Evolutionary conservation across 2,113 vertebrate genomes (phyloP).

Genomic region (Ptilorrhoa leucosticta): DNA sequence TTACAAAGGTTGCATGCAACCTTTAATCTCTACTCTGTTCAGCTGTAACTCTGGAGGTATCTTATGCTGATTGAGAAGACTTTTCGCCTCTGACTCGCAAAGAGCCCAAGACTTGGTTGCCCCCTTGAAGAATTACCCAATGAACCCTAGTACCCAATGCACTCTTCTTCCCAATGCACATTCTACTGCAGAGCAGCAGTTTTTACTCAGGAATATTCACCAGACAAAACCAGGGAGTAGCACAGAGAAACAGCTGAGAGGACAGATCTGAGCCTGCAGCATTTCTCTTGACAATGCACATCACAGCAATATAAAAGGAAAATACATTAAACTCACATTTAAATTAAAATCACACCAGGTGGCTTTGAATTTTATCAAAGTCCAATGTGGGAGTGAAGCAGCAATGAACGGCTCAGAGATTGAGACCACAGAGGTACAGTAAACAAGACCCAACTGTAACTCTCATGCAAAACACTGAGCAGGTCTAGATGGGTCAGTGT

Average conservation of each 20-base stretch:
- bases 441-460: not conserved
- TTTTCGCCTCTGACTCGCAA: not conserved
- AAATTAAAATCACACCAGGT: slow-evolving; percentile 47
- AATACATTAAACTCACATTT: slow-evolving; percentile 36
- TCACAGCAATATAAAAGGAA: not conserved
- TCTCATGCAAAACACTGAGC: not conserved
- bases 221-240: not conserved
- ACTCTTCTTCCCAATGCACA: not conserved
- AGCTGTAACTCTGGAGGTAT: not conserved
- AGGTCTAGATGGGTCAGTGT: not conserved
- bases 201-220: not conserved
- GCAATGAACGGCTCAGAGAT: not conserved
- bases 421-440: not conserved
- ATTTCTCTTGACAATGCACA: slow-evolving; percentile 2
- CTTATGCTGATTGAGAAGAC: not conserved
- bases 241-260: not conserved
- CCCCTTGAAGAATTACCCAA: not conserved
- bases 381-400: not conserved
- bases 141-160: not conserved
- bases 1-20: not conserved
- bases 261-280: not conserved
- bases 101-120: not conserved
- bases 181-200: not conserved
- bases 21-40: not conserved
- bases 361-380: slow-evolving; percentile 24